Evolutionary conservation across 2,797 vertebrate genomes (phyloP), one percentile per base, ranked within the genome.

Genomic region (Sorex maritimensis): DNA sequence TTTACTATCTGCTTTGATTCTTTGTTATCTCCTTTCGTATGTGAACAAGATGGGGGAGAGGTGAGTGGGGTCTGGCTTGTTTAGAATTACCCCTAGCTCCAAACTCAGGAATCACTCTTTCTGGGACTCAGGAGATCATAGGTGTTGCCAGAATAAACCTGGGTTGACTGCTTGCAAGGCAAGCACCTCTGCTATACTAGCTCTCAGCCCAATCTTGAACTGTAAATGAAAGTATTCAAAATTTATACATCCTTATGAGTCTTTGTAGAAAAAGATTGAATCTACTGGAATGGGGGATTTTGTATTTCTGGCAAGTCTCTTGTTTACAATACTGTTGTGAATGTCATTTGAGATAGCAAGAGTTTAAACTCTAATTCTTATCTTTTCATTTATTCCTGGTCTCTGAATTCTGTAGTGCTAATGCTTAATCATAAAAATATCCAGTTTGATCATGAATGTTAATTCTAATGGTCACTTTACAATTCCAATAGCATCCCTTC

Each of bases 191-290:
- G 58, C 21, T 61, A 21, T 61, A 61, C 15, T 61, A 21, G 21
- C 7, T 61, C 58, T 61, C 58, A 19, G 17, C 14, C 58, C 58
- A 58, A 19, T 61, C 21, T 61, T 61, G 58, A 61, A 61, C 58
- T 86, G n/a, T 68, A 88, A 83, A 85, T 24, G 21, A 71, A 69
- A 58, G 15, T 11, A 65, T 52, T 61, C 52, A 19, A 92, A 71
- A 71, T 5, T 24, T 71, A 13, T 79, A 75, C 63, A 80, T 28
- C 26, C 34, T 4, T 7, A n/a, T n/a, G 15, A 81, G 26, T 49
- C 49, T 52, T 11, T 55, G 52, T 55, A 14, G 52, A 55, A 55
- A 55, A 13, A 55, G 17, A 14, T 55, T 55, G 10, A 55, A 55
- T 17, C 17, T 12, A 55, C 2, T 55, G 14, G 52, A 55, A 55